Conservation (phyloP, 2,113 vertebrate species). For the Numenius arquata region DNA sequence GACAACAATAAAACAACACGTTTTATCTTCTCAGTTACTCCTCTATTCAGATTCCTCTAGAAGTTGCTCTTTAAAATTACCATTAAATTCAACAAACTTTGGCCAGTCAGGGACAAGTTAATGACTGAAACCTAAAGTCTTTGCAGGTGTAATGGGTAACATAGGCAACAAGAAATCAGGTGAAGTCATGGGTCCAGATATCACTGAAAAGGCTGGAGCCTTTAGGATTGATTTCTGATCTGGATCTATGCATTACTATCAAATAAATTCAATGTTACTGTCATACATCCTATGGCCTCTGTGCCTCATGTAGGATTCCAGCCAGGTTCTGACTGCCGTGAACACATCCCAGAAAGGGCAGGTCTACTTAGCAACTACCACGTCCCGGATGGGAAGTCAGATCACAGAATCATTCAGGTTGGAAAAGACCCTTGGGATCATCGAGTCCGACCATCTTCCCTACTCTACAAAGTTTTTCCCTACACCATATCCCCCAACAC, state of each 20-base stretch:
- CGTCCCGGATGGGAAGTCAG: background rate
- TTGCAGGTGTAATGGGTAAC: background rate
- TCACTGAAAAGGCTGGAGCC: background rate
- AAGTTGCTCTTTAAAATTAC: background rate
- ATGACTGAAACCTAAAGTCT: background rate
- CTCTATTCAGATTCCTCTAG: background rate
- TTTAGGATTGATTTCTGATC: background rate
- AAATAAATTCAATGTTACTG: background rate
- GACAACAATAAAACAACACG: background rate
- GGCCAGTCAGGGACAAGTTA: background rate
- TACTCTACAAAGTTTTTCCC: too few relatives aligned
- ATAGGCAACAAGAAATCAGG: background rate
- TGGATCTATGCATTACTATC: background rate
- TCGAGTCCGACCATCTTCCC: too few relatives aligned
- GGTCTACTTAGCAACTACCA: background rate
- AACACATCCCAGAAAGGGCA: background rate
- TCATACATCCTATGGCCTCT: background rate
- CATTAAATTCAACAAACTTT: background rate
- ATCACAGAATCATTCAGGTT: too few relatives aligned
- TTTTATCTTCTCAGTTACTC: background rate
- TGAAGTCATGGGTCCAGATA: background rate
- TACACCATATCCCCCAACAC: too few relatives aligned
- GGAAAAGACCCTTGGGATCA: too few relatives aligned
- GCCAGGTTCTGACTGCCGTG: background rate
- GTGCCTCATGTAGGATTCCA: background rate